Base-by-base conservation (phyloP, 1,140 invertebrate genomes). In the Macrostomum lignano region DNA sequence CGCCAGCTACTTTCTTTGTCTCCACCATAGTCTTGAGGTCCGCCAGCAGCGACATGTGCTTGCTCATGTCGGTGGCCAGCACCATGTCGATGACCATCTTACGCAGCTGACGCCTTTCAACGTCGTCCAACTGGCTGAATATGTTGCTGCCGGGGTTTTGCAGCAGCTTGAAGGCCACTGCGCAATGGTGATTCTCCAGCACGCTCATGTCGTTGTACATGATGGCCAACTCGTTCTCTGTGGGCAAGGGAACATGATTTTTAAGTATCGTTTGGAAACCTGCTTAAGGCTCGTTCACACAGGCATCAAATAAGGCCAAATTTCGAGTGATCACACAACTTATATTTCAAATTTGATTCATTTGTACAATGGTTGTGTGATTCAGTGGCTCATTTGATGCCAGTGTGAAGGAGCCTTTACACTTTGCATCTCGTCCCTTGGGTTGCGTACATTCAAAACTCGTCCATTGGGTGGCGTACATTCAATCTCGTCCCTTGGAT, bases 81-180 rank as follows among this genome's bases (percentile, higher is more conserved):
- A 66, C 82, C 78, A 93, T 88, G 58, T 91, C 82, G 42, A 93
- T 93, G 34, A 84, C 76, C 75, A 91, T 91, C 60, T 88, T 91
- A 39, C 84, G 61, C 35, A 91, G 62, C 2, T 75, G 82, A 58
- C 82, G 77, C 39, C 76, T 31, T 55, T 88, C 79, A 58, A 88
- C 88, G 58, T 76, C 78, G 51, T 34, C 46, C 53, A 84, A 67
- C 54, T 76, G 78, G 30, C 67, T 65, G 53, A 88, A 78, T 52
- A 88, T 84, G 59, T 86, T 76, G 61, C 76, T 82, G 43, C 76
- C 75, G 45, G 76, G 71, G 52, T 81, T 79, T 55, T 81, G 76
- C 39, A 88, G 63, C 25, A 88, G 58, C 59, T 86, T 88, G 60
- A 88, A 91, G 24, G 81, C 79, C 35, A 88, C 78, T 28, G 81